These are phyloP conservation scores for Halictus quadricinctus DNA, from an alignment of 2,888 invertebrate species.

Conservation along the genomic window DNA sequence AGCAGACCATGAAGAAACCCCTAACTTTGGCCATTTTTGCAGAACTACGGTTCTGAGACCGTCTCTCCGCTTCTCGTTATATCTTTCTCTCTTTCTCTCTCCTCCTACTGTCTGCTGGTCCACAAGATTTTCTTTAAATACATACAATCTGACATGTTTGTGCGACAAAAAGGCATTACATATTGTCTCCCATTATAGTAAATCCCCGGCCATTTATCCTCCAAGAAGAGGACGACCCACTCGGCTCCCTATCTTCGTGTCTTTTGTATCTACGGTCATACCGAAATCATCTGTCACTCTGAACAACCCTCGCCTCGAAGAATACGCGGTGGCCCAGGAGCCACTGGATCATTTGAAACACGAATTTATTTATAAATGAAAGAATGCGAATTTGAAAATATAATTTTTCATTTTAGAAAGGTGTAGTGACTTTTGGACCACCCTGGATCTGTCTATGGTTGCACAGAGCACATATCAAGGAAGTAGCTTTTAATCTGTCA, in stretches of 20 bases:
- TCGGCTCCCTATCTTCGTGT: constrained; percentile 1
- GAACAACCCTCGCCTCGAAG: background rate
- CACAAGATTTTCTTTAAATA: constrained; percentile 3
- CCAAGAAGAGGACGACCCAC: background rate
- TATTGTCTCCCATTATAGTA: constrained; percentile 14
- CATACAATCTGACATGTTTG: background rate
- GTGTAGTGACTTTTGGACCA: background rate
- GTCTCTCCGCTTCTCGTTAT: background rate
- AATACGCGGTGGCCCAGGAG: background rate
- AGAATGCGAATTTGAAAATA: background rate
- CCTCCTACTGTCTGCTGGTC: background rate
- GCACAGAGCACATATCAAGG: background rate
- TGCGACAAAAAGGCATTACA: background rate
- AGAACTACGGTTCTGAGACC: constrained; percentile 19
- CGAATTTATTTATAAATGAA: background rate
- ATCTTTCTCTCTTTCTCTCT: background rate
- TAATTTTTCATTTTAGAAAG: background rate
- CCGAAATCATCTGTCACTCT: background rate
- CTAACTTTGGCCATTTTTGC: constrained; percentile 42
- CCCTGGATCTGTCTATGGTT: background rate
- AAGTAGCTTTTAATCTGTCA: constrained; percentile 1
- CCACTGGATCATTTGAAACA: background rate
- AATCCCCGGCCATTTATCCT: constrained; percentile 5
- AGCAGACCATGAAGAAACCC: constrained; percentile 44
- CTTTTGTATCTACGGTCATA: constrained; percentile 1